Percentiles rank a stretch among this genome's conserved stretches.
Evolutionary conservation across 1,140 invertebrate species (phyloP).

Genomic region (Drosophila nannoptera): DNA sequence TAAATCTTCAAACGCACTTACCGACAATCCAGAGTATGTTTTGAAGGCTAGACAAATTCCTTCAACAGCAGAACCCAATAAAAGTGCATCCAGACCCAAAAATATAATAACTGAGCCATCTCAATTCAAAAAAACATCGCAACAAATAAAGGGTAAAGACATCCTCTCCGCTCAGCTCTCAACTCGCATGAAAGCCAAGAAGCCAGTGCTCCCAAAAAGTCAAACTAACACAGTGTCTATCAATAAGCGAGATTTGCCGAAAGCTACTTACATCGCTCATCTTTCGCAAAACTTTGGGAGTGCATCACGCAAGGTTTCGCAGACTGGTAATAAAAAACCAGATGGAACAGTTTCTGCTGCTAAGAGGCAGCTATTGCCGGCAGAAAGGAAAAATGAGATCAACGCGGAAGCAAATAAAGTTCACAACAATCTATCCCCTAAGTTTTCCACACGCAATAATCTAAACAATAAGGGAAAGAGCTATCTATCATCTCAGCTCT

Average conservation of each 20-base stretch:
- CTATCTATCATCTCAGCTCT: neutral
- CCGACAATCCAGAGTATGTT: too few species aligned
- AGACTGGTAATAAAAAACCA: slow-evolving; percentile 3
- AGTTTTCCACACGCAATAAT: neutral
- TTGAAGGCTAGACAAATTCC: too few species aligned
- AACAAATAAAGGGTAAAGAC: neutral
- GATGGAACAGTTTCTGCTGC: neutral
- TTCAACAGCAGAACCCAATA: neutral
- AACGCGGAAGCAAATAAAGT: neutral
- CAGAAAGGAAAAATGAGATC: neutral
- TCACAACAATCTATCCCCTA: neutral
- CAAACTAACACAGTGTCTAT: slow-evolving; percentile 17
- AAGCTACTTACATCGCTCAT: too few species aligned
- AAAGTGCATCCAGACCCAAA: neutral
- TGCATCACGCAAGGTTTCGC: slow-evolving; percentile 35
- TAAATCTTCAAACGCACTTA: too few species aligned
- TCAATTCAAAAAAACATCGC: slow-evolving; percentile 35
- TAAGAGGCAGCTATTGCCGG: slow-evolving; percentile 45
- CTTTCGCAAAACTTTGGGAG: neutral
- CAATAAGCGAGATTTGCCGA: neutral
- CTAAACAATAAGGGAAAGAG: neutral
- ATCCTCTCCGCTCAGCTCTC: slow-evolving; percentile 2
- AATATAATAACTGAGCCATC: slow-evolving; percentile 4
- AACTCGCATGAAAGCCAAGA: slow-evolving; percentile 46
- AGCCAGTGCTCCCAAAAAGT: neutral